Base-by-base conservation (phyloP, 2,113 vertebrate genomes). In the Dipodomys merriami region DNA sequence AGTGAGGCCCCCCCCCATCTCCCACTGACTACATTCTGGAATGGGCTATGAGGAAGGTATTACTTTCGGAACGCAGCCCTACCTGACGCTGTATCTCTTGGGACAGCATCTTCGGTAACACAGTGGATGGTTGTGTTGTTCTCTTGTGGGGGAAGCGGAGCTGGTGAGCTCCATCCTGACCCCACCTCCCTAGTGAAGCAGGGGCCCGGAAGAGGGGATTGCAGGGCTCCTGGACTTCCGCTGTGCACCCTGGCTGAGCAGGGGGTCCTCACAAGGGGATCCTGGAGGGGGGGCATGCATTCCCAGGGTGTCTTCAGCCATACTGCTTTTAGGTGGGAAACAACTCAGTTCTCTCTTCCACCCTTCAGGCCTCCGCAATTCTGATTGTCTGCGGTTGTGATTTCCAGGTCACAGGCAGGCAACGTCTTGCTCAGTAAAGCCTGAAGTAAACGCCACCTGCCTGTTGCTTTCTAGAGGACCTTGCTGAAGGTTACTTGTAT, bases 321-420 rank as follows among this genome's bases (percentile, higher is more conserved):
- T 18, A 64, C 10, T 86, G n/a, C 29, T 46, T 77, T 77, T 57
- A 82, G 27, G 19, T 67, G 77, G 62, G 44, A 67, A 85, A 89
- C 65, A 39, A 19, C 29, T 35, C 35, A 33, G 13, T 83, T n/a
- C 62, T 81, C 22, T 62, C 76, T 86, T 62, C 4, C 39, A 0
- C 6, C 7, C 27, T 67, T 33, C 39, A 71, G 67, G 57, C 33
- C 65, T 93, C 67, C 33, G 3, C 22, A 22, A 67, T 84, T 86
- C 73, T 74, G 39, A 49, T 78, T 80, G 44, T n/a, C 30, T 19
- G 49, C 46, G 69, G 12, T 62, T 82, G 62, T 19, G 27, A 44
- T 76, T 71, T 80, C 88, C 85, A 93, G 46, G 67, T 93, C 77
- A 80, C 2, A 79, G 86, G 46, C 67, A 67, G 57, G 16, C 16